Conservation (phyloP, 2,113 vertebrate genomes). For the Ammospiza caudacuta region DNA sequence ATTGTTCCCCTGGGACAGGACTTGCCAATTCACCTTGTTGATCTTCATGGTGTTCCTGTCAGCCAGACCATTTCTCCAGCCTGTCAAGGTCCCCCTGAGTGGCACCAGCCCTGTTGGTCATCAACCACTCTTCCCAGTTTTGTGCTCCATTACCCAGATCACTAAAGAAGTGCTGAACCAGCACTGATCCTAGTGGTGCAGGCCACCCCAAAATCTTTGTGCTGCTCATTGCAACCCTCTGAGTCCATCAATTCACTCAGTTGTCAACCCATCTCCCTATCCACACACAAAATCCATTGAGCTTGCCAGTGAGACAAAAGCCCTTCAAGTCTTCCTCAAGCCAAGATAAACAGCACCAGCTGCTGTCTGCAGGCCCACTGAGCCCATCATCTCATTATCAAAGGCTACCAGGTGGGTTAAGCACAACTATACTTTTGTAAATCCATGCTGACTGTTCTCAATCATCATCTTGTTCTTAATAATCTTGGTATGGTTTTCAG, state of each 20-base stretch:
- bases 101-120: background rate
- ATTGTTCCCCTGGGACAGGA: background rate
- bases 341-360: background rate
- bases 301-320: background rate
- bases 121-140: background rate
- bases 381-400: background rate
- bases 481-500: background rate
- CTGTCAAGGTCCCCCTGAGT: background rate
- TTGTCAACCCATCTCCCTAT: background rate
- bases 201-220: background rate
- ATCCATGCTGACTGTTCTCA: background rate
- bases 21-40: background rate
- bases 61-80: background rate
- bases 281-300: accelerated
- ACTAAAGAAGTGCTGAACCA: background rate
- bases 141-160: background rate
- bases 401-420: background rate
- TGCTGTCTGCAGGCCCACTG: background rate
- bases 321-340: background rate
- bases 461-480: background rate
- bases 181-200: background rate
- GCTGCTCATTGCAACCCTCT: background rate
- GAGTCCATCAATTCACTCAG: background rate
- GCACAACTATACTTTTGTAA: background rate
- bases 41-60: background rate